These are phyloP conservation scores for Morone saxatilis DNA, from an alignment of 2,113 vertebrate species.

Conservation along the genomic window DNA sequence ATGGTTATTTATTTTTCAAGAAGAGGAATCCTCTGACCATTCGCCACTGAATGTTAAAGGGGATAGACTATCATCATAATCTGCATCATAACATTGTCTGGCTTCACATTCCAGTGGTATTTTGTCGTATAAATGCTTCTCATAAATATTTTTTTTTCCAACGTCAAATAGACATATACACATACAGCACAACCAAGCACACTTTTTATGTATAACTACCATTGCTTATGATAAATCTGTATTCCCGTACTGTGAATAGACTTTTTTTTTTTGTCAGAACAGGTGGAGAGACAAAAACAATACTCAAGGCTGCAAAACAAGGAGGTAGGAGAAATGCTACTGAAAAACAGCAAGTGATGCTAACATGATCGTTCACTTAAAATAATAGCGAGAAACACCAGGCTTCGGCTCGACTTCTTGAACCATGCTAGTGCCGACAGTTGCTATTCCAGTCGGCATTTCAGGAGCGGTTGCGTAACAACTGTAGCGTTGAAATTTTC, in stretches of 20 bases:
- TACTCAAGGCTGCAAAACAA: constrained; percentile 83
- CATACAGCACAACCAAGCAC: constrained; percentile 83
- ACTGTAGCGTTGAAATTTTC: not conserved
- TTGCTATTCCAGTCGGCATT: constrained; percentile 56
- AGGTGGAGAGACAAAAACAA: constrained; percentile 77
- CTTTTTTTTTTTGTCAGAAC: constrained; percentile 63
- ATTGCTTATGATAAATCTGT: constrained; percentile 83
- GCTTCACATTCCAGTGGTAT: constrained; percentile 89
- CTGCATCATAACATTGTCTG: constrained; percentile 84
- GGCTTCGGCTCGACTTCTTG: constrained; percentile 52
- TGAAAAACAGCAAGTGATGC: constrained; percentile 79
- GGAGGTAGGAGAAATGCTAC: constrained; percentile 89
- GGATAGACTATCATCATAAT: constrained; percentile 77
- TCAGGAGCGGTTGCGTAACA: constrained; percentile 28
- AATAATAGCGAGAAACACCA: constrained; percentile 57
- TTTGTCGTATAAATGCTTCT: constrained; percentile 85
- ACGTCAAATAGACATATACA: constrained; percentile 82
- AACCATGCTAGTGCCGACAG: constrained; percentile 55
- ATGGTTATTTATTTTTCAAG: constrained; percentile 55
- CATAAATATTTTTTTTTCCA: constrained; percentile 81
- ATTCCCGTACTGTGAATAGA: constrained; percentile 75
- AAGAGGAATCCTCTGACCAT: constrained; percentile 70
- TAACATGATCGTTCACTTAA: constrained; percentile 62
- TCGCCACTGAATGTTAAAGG: constrained; percentile 80
- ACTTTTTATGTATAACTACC: constrained; percentile 77